Evolutionary conservation across 30 jellyfish, hydroid and myxozoan genomes (phyloP), one percentile per base, ranked within the genome.

Genomic region (Hydra vulgaris): DNA sequence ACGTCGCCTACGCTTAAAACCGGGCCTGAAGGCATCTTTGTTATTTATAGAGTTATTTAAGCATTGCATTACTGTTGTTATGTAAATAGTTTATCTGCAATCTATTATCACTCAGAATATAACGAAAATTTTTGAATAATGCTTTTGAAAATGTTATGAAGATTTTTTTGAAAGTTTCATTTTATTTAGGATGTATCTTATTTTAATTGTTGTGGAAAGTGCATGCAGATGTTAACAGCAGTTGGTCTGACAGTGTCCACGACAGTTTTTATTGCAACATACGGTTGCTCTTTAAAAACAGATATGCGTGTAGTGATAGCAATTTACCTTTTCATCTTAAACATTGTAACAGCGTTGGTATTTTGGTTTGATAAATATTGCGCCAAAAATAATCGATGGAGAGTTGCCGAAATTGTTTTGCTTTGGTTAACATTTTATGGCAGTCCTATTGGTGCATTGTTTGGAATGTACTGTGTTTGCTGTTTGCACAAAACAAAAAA

Each of bases 361-460:
- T 80, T 55, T 80, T 67, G 87, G 80, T 15, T 80, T 26, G 87
- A 80, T 25, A 80, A 80, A 53, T 26, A 15, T 56, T 53, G 84
- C 71, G 85, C 87, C 18, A 40, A 18, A 0, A 25, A 70, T 15
- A 84, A 53, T 22, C 3, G 81, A 15, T 0, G 72, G 22, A 71
- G 87, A 15, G 27, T 70, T 19, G 85, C 87, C 0, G 87, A 55
- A 66, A n/a, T 68, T 24, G 87, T 66, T 22, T 27, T 80, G 15
- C 27, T 20, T 80, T 80, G 52, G 53, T n/a, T 80, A 70, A 70
- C 87, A 0, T 80, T 80, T 70, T 80, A 21, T 22, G 87, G 87
- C 15, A 61, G 87, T 80, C 87, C 87, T 0, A 70, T 80, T 80
- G 87, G 87, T 8, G 87, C 87, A 25, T 7, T 80, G 1, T 53